Conservation (phyloP, 2,113 vertebrate species). For the Cercocebus atys region DNA sequence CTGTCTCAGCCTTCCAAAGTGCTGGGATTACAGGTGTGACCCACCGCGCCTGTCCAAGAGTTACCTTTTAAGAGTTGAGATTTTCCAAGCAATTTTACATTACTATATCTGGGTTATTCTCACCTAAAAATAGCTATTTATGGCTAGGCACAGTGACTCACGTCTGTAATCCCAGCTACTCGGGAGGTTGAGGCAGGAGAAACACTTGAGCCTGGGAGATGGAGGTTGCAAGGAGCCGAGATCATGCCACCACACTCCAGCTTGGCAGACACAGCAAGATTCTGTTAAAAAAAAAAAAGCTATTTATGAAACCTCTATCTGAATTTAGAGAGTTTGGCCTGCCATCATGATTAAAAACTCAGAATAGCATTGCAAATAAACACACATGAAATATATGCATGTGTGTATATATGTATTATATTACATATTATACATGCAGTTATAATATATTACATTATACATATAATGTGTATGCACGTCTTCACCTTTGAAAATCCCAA, state of each 20-base stretch:
- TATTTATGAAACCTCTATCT: neutral
- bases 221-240: too few relatives aligned
- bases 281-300: too few relatives aligned
- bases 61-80: neutral
- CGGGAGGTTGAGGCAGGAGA: too few relatives aligned
- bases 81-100: neutral
- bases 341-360: neutral
- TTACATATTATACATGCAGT: neutral
- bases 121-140: neutral
- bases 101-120: neutral
- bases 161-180: too few relatives aligned
- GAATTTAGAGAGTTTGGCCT: slow-evolving; percentile 5
- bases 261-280: too few relatives aligned
- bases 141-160: neutral
- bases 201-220: too few relatives aligned
- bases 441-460: neutral
- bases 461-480: neutral
- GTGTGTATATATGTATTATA: neutral
- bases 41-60: neutral
- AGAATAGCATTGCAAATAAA: neutral
- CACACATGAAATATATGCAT: neutral
- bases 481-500: neutral
- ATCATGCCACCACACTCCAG: too few relatives aligned
- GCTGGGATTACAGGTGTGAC: too few relatives aligned
- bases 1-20: too few relatives aligned